Base-by-base conservation (phyloP, 2,113 vertebrate species). In the Boleophthalmus pectinirostris region DNA sequence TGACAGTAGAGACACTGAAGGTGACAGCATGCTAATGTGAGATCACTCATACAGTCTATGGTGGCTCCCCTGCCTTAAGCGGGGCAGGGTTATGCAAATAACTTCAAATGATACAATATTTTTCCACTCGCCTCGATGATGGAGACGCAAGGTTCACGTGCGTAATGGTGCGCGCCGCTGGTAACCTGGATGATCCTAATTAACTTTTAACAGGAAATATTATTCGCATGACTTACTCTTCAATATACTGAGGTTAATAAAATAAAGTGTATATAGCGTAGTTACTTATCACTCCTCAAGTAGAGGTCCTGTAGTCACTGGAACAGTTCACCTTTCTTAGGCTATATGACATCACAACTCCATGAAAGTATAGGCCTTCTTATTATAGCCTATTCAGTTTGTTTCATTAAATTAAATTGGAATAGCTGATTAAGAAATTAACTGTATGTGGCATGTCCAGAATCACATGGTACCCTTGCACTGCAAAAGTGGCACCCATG, bases 21-120 rank as follows among this genome's bases (percentile, higher is more conserved):
- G 92, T 93, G 92, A 93, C 91, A 90, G 85, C 84, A 89, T 91
- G 90, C 85, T 92, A 88, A 90, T 91, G 88, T 74, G 69, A 83
- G 89, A 91, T 90, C 87, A 84, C 87, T 81, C 49, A 43, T 43
- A 43, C 38, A 43, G 38, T 43, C 38, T 43, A 10, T 43, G 72
- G 88, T 91, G 89, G 80, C 88, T 90, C 81, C 82, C 84, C 84
- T 87, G 85, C 84, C 83, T 88, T 91, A 89, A 89, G 83, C 84
- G 65, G 87, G 90, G 68, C 82, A 89, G 77, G 81, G 87, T 86
- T 89, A 91, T 92, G 90, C 85, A 88, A 90, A 92, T 89, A 86
- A 85, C 78, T 69, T 68, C 66, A 73, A 89, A 82, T 86, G 82
- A 79, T 85, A 85, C 83, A 75, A 78, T 73, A 49, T 76, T 77